Evolutionary conservation across 2,113 vertebrate species (phyloP), one percentile per base, ranked within the genome.

Genomic region (Pica pica): DNA sequence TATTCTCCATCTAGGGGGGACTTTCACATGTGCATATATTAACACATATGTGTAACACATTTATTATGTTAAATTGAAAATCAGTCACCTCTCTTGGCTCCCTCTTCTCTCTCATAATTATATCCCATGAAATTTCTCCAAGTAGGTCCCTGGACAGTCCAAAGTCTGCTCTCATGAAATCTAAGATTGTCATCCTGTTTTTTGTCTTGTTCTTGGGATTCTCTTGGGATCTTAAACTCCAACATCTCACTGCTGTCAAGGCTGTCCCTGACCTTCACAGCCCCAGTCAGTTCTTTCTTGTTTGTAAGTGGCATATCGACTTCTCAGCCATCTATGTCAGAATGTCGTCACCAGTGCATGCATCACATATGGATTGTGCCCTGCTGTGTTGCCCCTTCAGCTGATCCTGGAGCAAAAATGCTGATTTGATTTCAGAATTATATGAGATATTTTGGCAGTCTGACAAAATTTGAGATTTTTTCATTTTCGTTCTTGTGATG

Each of bases 321-420:
- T 88, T 69, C 41, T 81, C 22, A 49, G 19, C 44, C 41, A 18
- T 4, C 46, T 61, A 0, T 41, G 17, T 84, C 77, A 65, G 35
- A 49, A 41, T n/a, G 7, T 49, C 18, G 1, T 35, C 56, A 63
- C 44, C 33, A 33, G 14, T 28, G 16, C 2, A 5, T 1, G 1
- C 16, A 41, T 89, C 31, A 12, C 19, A 19, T 35, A 26, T 2
- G 2, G 7, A 17, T 49, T 53, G 11, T 22, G 31, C 9, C 30
- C 18, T 79, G n/a, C 44, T 90, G 49, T 23, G 16, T 47, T 83
- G 11, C 8, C 41, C 16, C 37, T 89, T 81, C 46, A 65, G 9
- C 31, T 65, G 68, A 47, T 77, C 53, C 1, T 60, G 31, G 15
- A 77, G 37, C 14, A 77, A 60, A 8, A 81, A 16, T 74, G 15